phyloP scores from a whole-genome alignment of 2,888 invertebrate genomes.

The Congeria kusceri region DNA sequence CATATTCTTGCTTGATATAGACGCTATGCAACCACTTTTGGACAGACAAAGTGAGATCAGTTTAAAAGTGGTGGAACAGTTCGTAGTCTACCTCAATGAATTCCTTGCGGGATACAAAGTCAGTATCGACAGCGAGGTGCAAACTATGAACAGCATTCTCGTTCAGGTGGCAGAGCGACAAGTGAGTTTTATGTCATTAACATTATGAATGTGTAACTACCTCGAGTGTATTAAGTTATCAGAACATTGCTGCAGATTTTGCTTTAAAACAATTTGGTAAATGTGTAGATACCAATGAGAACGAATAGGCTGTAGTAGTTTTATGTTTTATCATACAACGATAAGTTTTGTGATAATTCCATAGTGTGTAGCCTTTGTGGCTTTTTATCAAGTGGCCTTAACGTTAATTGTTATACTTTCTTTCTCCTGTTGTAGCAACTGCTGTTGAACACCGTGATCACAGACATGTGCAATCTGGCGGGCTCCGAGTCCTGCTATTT shows the following conservation, averaged over 20 bases:
- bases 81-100: constrained; percentile 76
- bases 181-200: constrained; percentile 51
- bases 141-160: constrained; percentile 66
- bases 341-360: too few relatives aligned
- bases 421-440: constrained; percentile 59
- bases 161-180: constrained; percentile 67
- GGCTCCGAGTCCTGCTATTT: constrained; percentile 42
- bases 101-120: constrained; percentile 67
- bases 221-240: too few relatives aligned
- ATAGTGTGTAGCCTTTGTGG: too few relatives aligned
- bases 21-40: constrained; percentile 66
- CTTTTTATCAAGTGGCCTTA: too few relatives aligned
- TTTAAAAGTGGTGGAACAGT: constrained; percentile 64
- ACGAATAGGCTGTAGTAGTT: too few relatives aligned
- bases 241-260: too few relatives aligned
- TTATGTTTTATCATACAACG: too few relatives aligned
- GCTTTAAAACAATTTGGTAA: too few relatives aligned
- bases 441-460: constrained; percentile 65
- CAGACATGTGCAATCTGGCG: constrained; percentile 66
- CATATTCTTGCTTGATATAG: constrained; percentile 70
- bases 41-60: constrained; percentile 67
- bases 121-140: constrained; percentile 66
- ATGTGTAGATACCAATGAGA: too few relatives aligned
- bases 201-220: too few relatives aligned
- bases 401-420: too few relatives aligned